These are phyloP conservation scores for Drosophila auraria DNA, from an alignment of 1,140 invertebrate species.

Conservation along the genomic window DNA sequence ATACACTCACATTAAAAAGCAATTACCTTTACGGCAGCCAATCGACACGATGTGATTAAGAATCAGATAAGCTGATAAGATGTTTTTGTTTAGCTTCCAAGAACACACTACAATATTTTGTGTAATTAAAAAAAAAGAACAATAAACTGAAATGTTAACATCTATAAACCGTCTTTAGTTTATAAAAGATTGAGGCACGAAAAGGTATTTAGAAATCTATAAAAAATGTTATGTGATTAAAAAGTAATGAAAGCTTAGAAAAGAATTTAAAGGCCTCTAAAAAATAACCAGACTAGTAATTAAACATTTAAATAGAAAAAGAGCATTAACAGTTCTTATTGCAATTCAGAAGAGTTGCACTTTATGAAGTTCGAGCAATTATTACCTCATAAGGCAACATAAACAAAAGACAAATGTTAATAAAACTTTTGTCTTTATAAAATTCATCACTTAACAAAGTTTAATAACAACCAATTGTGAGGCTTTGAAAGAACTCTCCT, in stretches of 20 bases:
- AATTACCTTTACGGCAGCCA: constrained; percentile 52
- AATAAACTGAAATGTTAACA: not conserved
- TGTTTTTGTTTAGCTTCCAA: constrained; percentile 28
- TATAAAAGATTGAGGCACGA: not conserved
- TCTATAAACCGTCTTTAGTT: not conserved
- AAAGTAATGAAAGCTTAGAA: not conserved
- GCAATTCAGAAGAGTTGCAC: not conserved
- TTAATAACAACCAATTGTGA: not conserved
- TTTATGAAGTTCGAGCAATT: not conserved
- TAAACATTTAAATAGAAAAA: not conserved
- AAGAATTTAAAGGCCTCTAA: not conserved
- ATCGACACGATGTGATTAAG: constrained; percentile 36
- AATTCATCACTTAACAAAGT: not conserved
- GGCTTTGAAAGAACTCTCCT: not conserved
- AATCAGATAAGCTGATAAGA: constrained; percentile 49
- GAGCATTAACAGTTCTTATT: not conserved
- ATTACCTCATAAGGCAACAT: not conserved
- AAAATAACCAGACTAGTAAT: not conserved
- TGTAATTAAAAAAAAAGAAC: not conserved
- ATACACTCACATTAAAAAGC: constrained; percentile 47
- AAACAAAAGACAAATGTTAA: constrained; percentile 1
- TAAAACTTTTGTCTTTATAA: not conserved
- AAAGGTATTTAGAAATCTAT: not conserved
- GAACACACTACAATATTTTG: not conserved
- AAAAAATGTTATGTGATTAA: not conserved